phyloP scores from a whole-genome alignment of 2,888 invertebrate genomes.

The Ephialtes manifestator region DNA sequence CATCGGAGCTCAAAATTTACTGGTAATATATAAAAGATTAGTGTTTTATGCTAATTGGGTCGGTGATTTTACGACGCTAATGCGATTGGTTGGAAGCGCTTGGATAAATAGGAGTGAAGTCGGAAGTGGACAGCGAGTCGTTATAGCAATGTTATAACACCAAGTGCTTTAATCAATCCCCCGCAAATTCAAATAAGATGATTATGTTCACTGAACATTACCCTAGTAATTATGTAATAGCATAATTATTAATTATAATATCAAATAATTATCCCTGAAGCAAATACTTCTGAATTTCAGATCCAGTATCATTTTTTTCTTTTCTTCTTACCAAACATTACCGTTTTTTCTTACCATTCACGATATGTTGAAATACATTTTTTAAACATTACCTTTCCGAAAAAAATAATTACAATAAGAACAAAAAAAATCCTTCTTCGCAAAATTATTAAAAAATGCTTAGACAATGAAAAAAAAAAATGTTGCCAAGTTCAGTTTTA shows the following conservation, averaged over 20 bases:
- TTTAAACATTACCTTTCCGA: neutral
- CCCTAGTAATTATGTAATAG: slow-evolving; percentile 23
- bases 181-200: slow-evolving; percentile 42
- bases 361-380: too few relatives aligned
- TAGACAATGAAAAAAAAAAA: too few relatives aligned
- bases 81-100: slow-evolving; percentile 29
- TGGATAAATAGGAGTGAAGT: neutral
- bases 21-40: too few relatives aligned
- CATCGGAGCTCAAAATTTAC: too few relatives aligned
- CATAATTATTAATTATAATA: neutral
- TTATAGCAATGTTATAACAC: slow-evolving; percentile 34
- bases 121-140: slow-evolving; percentile 5
- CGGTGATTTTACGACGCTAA: slow-evolving; percentile 21
- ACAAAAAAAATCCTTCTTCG: too few relatives aligned
- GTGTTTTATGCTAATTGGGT: neutral
- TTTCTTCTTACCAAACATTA: slow-evolving; percentile 10
- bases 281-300: neutral
- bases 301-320: neutral
- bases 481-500: too few relatives aligned
- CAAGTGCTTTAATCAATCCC: slow-evolving; percentile 50
- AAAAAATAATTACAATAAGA: too few relatives aligned
- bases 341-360: neutral
- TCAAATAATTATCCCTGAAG: slow-evolving; percentile 47
- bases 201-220: slow-evolving; percentile 18
- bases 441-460: too few relatives aligned